Base-by-base conservation (phyloP, 2,113 vertebrate genomes). In the Pycnonotus jocosus region DNA sequence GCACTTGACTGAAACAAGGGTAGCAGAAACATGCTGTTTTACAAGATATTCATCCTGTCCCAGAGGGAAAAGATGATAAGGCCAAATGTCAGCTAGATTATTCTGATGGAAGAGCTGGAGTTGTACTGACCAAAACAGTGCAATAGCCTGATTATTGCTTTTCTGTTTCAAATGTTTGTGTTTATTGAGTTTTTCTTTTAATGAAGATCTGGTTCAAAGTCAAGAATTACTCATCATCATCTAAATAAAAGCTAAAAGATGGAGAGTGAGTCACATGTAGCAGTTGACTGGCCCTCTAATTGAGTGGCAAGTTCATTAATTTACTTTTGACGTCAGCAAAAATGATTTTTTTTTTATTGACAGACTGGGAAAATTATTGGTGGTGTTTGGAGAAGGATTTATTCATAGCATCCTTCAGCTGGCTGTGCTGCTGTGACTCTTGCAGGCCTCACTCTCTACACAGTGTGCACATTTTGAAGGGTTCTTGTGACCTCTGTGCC, bases 271-370 rank as follows among this genome's bases (percentile, higher is more conserved):
- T 96, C 86, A 56, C 74, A 38, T 76, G 80, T 23, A 69, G 44
- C 72, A 66, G 79, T 73, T 92, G 71, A 50, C 38, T 60, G 62
- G 81, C 50, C 40, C 45, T 76, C 54, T 94, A 88, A 94, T 81
- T 92, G 86, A 96, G 68, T 88, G 48, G 27, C 89, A 88, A 73
- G 81, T 81, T 95, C 66, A 64, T 97, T 93, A 96, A 93, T 78
- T 95, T 48, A 45, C 48, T 91, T 86, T 64, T 87, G 86, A 90
- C 61, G 65, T 92, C 96, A 95, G 83, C 68, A 94, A 70, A 90
- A 93, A 72, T 65, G 57, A 88, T n/a, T 82, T 94, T 85, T 54
- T 82, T 81, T 70, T 72, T 12, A 94, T 95, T 88, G 87, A 90
- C 64, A 78, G 42, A 21, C 71, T 42, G 35, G 47, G 76, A 68